phyloP scores from a whole-genome alignment of 2,797 vertebrate genomes.

The Tarsius wallacei region DNA sequence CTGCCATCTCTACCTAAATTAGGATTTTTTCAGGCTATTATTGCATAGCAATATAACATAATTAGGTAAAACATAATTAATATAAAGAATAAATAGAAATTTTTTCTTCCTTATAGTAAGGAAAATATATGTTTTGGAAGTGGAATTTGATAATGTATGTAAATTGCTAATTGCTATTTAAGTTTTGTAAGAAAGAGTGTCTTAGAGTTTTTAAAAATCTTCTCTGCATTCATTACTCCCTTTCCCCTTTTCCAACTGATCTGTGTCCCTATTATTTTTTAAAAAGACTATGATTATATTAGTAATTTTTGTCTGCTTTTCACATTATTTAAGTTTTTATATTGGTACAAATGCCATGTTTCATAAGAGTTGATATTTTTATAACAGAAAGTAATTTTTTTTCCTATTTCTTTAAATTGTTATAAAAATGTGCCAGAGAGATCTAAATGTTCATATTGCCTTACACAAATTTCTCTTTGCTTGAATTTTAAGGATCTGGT shows the following conservation, averaged over 20 bases:
- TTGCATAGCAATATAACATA: not conserved
- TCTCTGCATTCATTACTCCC: not conserved
- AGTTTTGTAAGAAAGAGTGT: conserved; percentile 9
- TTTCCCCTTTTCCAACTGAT: conserved; percentile 12
- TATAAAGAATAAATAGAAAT: conserved; percentile 38
- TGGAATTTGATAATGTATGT: conserved; percentile 13
- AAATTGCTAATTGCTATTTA: conserved; percentile 43
- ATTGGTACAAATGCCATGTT: conserved; percentile 11
- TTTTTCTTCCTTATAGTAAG: not conserved
- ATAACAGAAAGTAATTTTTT: conserved; percentile 54
- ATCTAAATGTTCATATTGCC: not conserved
- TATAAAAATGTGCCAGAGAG: not conserved
- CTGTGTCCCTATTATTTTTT: conserved; percentile 12
- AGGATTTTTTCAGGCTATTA: conserved; percentile 53
- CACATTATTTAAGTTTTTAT: conserved; percentile 28
- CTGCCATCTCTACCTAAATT: not conserved
- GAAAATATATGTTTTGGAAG: conserved; percentile 29
- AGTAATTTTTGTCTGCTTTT: conserved; percentile 17
- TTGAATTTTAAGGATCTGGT: conserved; percentile 36
- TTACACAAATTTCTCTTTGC: not conserved
- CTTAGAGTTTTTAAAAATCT: not conserved
- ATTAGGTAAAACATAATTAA: conserved; percentile 11
- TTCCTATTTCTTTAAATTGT: not conserved
- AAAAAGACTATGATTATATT: not conserved
- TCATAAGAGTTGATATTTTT: conserved; percentile 16